Evolutionary conservation across 2,113 vertebrate genomes (phyloP).

Genomic region (Hucho hucho): DNA sequence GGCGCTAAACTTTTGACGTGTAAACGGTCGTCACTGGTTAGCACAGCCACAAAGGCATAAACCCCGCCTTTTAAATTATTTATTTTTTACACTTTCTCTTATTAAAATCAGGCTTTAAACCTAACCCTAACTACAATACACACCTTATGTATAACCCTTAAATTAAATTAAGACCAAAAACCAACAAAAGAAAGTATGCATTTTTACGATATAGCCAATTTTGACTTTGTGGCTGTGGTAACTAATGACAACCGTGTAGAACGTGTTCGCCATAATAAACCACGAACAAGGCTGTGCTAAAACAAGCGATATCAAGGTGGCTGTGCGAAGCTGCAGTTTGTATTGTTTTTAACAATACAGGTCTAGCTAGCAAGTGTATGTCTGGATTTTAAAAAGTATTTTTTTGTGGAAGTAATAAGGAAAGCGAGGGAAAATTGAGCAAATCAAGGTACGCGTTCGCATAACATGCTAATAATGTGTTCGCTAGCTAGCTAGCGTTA

Average conservation of each 20-base stretch:
- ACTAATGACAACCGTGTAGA: not conserved
- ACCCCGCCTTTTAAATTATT: too few species aligned
- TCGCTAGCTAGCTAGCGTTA: conserved; percentile 12
- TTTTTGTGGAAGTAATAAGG: not conserved
- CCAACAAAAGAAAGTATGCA: too few species aligned
- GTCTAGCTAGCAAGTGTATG: not conserved
- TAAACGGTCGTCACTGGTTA: too few species aligned
- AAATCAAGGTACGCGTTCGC: conserved; percentile 63
- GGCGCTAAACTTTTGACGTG: conserved; percentile 62
- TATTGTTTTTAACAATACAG: conserved; percentile 10
- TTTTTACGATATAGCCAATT: too few species aligned
- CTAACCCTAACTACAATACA: too few species aligned
- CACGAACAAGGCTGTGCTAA: conserved; percentile 50
- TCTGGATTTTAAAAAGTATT: not conserved
- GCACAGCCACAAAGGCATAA: too few species aligned
- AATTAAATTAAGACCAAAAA: too few species aligned
- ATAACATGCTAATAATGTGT: conserved; percentile 14
- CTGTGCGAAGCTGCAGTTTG: conserved; percentile 14
- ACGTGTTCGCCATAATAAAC: conserved; percentile 77
- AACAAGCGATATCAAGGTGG: conserved; percentile 15
- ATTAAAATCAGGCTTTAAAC: too few species aligned
- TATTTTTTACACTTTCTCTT: too few species aligned
- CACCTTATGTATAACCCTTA: too few species aligned
- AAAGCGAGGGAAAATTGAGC: conserved; percentile 36
- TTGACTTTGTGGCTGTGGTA: too few species aligned